Percentiles rank a stretch among this genome's conserved stretches.
Conservation (phyloP, 2,888 invertebrate genomes). For the Nymphalis urticae region DNA sequence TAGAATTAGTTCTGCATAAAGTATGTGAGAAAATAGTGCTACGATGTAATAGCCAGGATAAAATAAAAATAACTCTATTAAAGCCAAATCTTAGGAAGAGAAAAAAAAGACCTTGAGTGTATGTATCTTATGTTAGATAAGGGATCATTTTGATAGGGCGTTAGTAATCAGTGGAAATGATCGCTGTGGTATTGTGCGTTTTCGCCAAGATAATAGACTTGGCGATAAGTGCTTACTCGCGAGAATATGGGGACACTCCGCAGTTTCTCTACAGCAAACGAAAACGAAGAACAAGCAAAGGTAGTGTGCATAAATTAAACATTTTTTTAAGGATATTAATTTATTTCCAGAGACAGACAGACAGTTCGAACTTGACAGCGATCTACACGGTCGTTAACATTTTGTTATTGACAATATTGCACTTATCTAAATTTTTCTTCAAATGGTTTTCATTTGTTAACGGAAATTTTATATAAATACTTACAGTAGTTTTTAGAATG, state of each 20-base stretch:
- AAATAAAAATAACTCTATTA: conserved; percentile 32
- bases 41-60: conserved; percentile 30
- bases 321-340: not conserved
- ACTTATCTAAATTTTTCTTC: too few species aligned
- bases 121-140: conserved; percentile 35
- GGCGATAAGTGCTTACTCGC: conserved; percentile 46
- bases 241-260: conserved; percentile 29
- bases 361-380: not conserved
- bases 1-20: conserved; percentile 26
- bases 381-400: not conserved
- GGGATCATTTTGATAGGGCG: conserved; percentile 31
- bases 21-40: conserved; percentile 28
- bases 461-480: too few species aligned
- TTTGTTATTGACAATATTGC: too few species aligned
- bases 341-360: not conserved
- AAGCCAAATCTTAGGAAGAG: conserved; percentile 52
- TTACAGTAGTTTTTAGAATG: too few species aligned
- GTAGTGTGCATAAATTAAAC: conserved; percentile 16
- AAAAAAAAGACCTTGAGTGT: conserved; percentile 51
- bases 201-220: conserved; percentile 61
- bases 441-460: too few species aligned
- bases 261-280: conserved; percentile 42
- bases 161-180: conserved; percentile 54
- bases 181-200: conserved; percentile 64
- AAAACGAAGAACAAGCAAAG: conserved; percentile 47